Evolutionary conservation across 2,113 vertebrate genomes (phyloP), one percentile per base, ranked within the genome.

Genomic region (Triplophysa dalaica): DNA sequence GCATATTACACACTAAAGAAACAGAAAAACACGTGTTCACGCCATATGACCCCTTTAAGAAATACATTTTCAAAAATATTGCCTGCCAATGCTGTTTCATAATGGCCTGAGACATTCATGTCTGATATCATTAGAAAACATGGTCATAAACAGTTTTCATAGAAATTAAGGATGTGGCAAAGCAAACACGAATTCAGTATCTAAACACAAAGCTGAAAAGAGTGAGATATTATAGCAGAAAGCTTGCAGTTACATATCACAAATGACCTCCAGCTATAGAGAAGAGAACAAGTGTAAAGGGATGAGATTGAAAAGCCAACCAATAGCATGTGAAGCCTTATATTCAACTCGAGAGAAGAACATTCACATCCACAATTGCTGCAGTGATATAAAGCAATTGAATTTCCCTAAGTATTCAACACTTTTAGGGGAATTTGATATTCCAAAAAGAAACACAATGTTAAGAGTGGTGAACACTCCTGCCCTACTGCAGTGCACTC

Each of bases 21-120:
- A 29, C 3, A 29, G 29, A 29, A 29, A 29, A 29, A 29, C 29
- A 4, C 4, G 29, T 29, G 0, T 29, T 29, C 29, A 4, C 4
- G 3, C 29, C 29, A 29, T 29, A 29, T 29, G 29, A 29, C 4
- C 29, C 29, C 29, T 29, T 29, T n/a, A 33, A 33, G 43, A 21
- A 58, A 81, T 64, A 22, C 58, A 61, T 63, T 78, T 48, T 60
- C 64, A 38, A 63, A 38, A 78, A 75, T 26, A 62, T 19, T 62
- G 70, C 21, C 13, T 43, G 10, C 4, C 14, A 26, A 26, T 26
- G 7, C 9, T 13, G 41, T 14, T 63, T 61, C 16, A 43, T 24
- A n/a, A 61, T 56, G 17, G 54, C 6, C 19, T 61, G 8, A 56
- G n/a, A 22, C 70, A 58, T 58, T 41, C 12, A 60, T 58, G 29